phyloP scores from a whole-genome alignment of 2,888 invertebrate species.

The Ectropis crepuscularia region DNA sequence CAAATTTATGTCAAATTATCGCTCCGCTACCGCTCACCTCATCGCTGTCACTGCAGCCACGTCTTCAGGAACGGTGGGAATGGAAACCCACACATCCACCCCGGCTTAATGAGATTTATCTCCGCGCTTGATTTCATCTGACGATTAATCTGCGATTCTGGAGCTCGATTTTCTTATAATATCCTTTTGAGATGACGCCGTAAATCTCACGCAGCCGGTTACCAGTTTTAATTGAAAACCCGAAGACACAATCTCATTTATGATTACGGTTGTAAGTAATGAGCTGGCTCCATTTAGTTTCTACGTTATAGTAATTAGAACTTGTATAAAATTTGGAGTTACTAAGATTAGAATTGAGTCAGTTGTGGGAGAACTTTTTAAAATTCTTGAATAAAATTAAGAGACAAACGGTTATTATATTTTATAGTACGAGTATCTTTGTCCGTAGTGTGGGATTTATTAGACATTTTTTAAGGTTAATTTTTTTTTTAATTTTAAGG shows the following conservation, averaged over 20 bases:
- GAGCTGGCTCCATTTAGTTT: constrained; percentile 22
- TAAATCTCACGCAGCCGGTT: constrained; percentile 45
- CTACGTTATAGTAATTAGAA: constrained; percentile 27
- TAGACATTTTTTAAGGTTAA: too few species aligned
- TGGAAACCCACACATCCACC: constrained; percentile 54
- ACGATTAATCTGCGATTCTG: constrained; percentile 63
- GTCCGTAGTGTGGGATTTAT: too few species aligned
- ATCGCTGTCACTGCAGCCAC: too few species aligned
- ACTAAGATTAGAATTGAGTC: background rate
- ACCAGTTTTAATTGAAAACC: constrained; percentile 52
- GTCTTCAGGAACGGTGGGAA: constrained; percentile 52
- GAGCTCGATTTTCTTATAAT: constrained; percentile 65
- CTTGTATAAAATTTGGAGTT: constrained; percentile 13
- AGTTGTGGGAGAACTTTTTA: background rate
- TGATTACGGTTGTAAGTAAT: constrained; percentile 31
- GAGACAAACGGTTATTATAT: too few species aligned
- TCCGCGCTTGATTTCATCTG: constrained; percentile 63
- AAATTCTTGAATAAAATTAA: too few species aligned
- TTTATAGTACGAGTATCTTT: too few species aligned
- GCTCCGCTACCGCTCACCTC: too few species aligned
- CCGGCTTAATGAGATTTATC: constrained; percentile 70
- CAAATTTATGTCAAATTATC: too few species aligned
- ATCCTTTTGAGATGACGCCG: constrained; percentile 54
- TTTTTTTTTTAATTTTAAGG: too few species aligned
- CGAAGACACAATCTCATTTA: constrained; percentile 31